Conservation (phyloP, 2,888 invertebrate species). For the Linyphia triangularis region DNA sequence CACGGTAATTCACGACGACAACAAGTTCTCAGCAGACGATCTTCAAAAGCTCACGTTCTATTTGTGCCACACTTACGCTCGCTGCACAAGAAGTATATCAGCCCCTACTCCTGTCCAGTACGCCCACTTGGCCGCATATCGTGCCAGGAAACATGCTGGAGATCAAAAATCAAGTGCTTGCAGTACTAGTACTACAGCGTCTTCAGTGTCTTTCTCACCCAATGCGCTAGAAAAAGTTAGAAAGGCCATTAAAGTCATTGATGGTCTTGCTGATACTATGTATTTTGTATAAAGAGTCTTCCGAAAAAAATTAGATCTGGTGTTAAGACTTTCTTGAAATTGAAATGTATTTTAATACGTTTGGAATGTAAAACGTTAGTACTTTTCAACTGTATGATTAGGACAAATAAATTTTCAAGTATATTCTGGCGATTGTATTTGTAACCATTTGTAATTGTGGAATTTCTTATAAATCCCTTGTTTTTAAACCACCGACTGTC, state of each 20-base stretch:
- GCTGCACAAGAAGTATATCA: constrained; percentile 78
- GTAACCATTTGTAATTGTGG: no score
- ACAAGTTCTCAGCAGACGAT: constrained; percentile 75
- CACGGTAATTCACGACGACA: constrained; percentile 76
- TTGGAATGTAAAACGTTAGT: no score
- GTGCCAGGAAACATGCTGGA: constrained; percentile 63
- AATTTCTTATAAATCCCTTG: no score
- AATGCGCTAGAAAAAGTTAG: background rate
- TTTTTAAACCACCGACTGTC: no score
- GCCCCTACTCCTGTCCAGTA: constrained; percentile 78
- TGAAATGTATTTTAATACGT: no score
- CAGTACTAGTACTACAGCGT: background rate
- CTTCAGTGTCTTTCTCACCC: constrained; percentile 6
- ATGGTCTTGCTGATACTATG: constrained; percentile 35
- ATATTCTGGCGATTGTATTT: no score
- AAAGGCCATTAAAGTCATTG: constrained; percentile 6
- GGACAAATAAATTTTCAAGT: no score
- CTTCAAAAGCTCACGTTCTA: constrained; percentile 77
- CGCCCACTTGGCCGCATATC: constrained; percentile 77
- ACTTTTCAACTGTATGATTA: no score
- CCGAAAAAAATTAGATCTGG: no score
- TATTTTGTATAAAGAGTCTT: constrained; percentile 63
- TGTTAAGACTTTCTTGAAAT: no score
- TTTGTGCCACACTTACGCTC: constrained; percentile 78
- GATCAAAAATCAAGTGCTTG: no score